phyloP scores from a whole-genome alignment of 2,888 invertebrate genomes.

The Thalpophila matura region DNA sequence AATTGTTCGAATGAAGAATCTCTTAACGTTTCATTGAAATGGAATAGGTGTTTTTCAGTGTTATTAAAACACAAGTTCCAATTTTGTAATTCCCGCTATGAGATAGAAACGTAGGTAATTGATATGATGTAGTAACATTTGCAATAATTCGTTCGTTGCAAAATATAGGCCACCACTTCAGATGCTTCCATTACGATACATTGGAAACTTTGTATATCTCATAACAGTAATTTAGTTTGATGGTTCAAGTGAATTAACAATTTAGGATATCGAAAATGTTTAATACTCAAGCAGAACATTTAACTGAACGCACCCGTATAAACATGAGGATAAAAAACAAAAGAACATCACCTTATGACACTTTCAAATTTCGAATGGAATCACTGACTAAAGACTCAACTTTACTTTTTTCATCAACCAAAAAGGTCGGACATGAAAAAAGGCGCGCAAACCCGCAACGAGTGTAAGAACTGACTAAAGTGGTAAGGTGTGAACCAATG shows the following conservation, averaged over 20 bases:
- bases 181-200: slow-evolving; percentile 64
- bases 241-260: slow-evolving; percentile 46
- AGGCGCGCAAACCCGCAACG: slow-evolving; percentile 77
- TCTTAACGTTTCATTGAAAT: slow-evolving; percentile 17
- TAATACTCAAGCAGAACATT: background rate
- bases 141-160: slow-evolving; percentile 74
- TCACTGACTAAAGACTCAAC: slow-evolving; percentile 26
- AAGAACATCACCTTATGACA: slow-evolving; percentile 50
- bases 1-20: too few species aligned
- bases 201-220: slow-evolving; percentile 55
- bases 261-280: slow-evolving; percentile 21
- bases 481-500: slow-evolving; percentile 83
- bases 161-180: slow-evolving; percentile 79
- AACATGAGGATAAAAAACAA: slow-evolving; percentile 9
- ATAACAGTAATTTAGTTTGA: slow-evolving; percentile 56
- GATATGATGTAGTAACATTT: slow-evolving; percentile 69
- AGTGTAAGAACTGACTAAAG: slow-evolving; percentile 78
- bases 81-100: slow-evolving; percentile 26
- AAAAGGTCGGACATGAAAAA: slow-evolving; percentile 63
- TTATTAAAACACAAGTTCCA: slow-evolving; percentile 13
- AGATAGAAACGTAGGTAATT: slow-evolving; percentile 48
- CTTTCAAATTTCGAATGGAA: slow-evolving; percentile 37
- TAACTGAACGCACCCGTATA: slow-evolving; percentile 1
- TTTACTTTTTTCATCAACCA: slow-evolving; percentile 36
- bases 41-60: slow-evolving; percentile 6